Conservation (phyloP, 2,113 vertebrate genomes). For the Brachyhypopomus occidentalis region DNA sequence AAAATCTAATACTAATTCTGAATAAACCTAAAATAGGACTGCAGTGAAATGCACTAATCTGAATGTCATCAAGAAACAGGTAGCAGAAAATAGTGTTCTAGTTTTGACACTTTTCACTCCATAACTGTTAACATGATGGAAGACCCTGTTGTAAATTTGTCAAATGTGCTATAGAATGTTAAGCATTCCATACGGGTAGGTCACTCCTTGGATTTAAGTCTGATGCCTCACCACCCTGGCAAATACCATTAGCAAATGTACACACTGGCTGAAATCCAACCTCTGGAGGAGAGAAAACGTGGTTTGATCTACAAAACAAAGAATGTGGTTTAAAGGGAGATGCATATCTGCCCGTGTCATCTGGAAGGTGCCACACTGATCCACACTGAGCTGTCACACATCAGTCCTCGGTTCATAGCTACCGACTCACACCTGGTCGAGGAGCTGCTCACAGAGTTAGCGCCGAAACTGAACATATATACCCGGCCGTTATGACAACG, state of each 20-base stretch:
- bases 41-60: constrained; percentile 12
- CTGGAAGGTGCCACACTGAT: constrained; percentile 17
- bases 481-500: constrained; percentile 21
- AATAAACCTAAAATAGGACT: constrained; percentile 17
- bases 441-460: neutral
- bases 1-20: neutral
- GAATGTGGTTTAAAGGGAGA: neutral
- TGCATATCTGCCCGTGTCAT: constrained; percentile 3
- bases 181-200: constrained; percentile 27
- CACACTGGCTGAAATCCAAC: constrained; percentile 40
- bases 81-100: constrained; percentile 24
- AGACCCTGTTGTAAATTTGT: constrained; percentile 30
- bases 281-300: neutral
- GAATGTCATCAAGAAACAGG: constrained; percentile 22
- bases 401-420: neutral
- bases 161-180: constrained; percentile 25
- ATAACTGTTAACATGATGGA: constrained; percentile 39
- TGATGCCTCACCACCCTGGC: neutral
- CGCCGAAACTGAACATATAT: constrained; percentile 33
- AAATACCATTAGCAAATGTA: constrained; percentile 46
- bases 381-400: neutral
- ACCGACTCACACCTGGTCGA: neutral
- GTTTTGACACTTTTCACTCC: constrained; percentile 2
- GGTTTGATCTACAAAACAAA: constrained; percentile 33
- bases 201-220: constrained; percentile 20